Evolutionary conservation across 2,797 vertebrate genomes (phyloP).

Genomic region (Telmatherina bonti): DNA sequence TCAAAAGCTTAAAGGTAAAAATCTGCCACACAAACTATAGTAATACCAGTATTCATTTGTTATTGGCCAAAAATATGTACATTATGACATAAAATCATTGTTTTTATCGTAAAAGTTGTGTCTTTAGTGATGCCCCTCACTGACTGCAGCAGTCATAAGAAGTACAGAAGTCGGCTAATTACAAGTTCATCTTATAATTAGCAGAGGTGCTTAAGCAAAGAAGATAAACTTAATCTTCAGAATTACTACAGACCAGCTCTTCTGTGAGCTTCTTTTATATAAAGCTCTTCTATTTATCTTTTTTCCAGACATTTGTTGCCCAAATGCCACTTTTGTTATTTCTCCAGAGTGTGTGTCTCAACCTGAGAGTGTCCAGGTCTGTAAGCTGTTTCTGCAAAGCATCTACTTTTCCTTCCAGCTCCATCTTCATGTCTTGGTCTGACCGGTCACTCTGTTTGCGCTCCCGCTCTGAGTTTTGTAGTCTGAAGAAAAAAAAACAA

Average conservation of each 20-base stretch:
- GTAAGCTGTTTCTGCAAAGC: conserved; percentile 86
- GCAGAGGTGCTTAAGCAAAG: background rate
- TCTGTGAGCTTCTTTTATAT: background rate
- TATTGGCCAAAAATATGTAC: no score
- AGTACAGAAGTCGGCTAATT: background rate
- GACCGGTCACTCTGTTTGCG: conserved; percentile 84
- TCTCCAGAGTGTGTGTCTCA: background rate
- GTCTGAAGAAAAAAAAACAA: no score
- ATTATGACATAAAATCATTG: background rate
- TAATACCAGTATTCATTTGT: background rate
- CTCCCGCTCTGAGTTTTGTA: conserved; percentile 86
- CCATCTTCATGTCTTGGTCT: conserved; percentile 85
- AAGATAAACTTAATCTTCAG: background rate
- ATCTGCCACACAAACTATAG: background rate
- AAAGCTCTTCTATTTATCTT: background rate
- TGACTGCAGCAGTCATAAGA: no score
- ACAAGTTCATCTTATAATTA: background rate
- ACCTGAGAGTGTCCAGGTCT: conserved; percentile 91
- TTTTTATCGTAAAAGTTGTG: background rate
- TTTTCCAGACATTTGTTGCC: background rate
- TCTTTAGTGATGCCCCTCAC: no score
- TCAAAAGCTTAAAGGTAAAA: background rate
- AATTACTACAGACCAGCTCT: background rate
- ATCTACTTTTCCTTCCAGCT: conserved; percentile 85
- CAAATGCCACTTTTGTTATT: background rate